Conservation (phyloP, 2,113 vertebrate genomes). For the Abramis brama region DNA sequence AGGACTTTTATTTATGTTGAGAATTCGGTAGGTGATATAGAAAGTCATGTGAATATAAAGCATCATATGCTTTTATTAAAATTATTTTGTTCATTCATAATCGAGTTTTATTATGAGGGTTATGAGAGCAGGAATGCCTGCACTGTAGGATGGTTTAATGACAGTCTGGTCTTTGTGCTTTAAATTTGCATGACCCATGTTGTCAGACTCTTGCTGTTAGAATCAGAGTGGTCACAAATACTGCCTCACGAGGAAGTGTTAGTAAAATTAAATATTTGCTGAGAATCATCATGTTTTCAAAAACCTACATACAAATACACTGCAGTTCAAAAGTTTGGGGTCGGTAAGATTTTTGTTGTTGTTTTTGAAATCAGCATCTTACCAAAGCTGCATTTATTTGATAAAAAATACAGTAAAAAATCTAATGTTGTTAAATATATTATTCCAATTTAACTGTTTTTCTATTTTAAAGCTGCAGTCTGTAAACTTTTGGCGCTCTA, state of each 20-base stretch:
- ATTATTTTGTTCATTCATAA: not conserved
- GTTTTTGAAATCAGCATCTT: not conserved
- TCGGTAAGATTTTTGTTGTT: no score
- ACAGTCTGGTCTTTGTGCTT: conserved; percentile 60
- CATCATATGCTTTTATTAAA: not conserved
- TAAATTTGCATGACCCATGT: conserved; percentile 38
- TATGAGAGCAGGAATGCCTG: not conserved
- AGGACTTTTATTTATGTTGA: not conserved
- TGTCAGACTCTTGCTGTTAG: conserved; percentile 10
- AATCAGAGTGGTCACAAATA: not conserved
- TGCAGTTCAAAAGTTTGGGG: not conserved
- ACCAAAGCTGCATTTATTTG: not conserved
- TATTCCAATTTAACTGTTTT: not conserved
- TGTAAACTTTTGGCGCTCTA: no score
- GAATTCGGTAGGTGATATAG: not conserved
- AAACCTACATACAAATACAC: not conserved
- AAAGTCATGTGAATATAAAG: not conserved
- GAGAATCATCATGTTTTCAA: not conserved
- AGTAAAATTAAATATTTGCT: not conserved
- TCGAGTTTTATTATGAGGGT: not conserved
- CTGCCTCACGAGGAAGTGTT: not conserved
- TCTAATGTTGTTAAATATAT: not conserved
- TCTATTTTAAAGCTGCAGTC: not conserved
- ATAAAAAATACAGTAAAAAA: not conserved
- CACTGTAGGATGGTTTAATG: not conserved